Conservation (phyloP, 2,797 vertebrate genomes). For the Margarornis squamiger region DNA sequence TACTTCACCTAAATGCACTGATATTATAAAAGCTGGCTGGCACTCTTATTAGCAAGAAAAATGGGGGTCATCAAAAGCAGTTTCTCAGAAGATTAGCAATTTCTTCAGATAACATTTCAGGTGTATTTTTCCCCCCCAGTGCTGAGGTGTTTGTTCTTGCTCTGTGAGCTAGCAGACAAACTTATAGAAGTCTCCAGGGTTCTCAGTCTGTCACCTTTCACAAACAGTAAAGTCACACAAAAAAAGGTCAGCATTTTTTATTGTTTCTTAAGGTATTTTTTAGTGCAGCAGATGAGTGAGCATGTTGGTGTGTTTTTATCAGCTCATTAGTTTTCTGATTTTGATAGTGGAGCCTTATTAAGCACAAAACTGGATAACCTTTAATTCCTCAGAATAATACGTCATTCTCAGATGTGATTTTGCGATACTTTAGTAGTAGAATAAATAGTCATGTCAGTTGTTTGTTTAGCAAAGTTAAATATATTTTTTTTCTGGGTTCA, state of each 20-base stretch:
- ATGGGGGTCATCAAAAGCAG: not conserved
- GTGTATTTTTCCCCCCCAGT: not conserved
- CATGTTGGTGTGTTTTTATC: constrained; percentile 24
- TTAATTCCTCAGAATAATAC: not conserved
- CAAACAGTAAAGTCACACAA: not conserved
- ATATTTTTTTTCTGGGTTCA: not conserved
- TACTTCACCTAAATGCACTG: not conserved
- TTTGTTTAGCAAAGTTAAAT: not conserved
- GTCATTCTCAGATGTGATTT: not conserved
- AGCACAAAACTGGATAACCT: not conserved
- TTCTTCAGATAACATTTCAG: not conserved
- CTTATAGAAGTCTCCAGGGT: not conserved
- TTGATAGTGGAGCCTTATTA: not conserved
- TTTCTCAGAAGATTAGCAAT: not conserved
- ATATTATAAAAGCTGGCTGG: not conserved
- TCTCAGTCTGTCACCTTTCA: constrained; percentile 38
- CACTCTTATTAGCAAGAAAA: not conserved
- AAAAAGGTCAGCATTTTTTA: not conserved
- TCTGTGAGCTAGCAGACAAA: not conserved
- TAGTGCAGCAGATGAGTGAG: not conserved
- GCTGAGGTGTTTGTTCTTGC: not conserved
- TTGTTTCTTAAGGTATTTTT: constrained; percentile 26
- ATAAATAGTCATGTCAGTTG: not conserved
- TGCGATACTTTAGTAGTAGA: not conserved
- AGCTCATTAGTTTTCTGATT: constrained; percentile 16